phyloP scores from a whole-genome alignment of 2,797 vertebrate species.

The Hyperoplus immaculatus region DNA sequence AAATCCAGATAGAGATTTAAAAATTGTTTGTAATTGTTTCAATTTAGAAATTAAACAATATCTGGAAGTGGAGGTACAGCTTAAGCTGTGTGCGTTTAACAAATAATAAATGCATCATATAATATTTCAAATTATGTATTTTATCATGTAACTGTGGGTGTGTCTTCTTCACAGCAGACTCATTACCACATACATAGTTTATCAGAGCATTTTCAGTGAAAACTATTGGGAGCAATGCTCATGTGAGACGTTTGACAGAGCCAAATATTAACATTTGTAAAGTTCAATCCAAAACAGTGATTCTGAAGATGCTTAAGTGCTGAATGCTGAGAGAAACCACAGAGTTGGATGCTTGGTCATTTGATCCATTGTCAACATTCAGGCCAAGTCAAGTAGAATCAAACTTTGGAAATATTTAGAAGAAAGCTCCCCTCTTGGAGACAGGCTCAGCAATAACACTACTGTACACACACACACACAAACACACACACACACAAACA shows the following conservation, averaged over 20 bases:
- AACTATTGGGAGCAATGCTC: not conserved
- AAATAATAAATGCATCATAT: not conserved
- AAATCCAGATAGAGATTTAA: conserved; percentile 18
- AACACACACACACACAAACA: conserved; percentile 4
- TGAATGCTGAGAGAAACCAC: not conserved
- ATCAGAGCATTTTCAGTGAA: not conserved
- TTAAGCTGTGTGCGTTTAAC: not conserved
- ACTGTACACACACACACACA: conserved; percentile 10
- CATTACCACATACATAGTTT: not conserved
- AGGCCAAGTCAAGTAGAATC: not conserved
- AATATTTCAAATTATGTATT: too few relatives aligned
- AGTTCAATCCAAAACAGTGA: not conserved
- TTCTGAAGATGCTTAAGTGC: not conserved
- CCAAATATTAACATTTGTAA: not conserved
- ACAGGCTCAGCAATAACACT: conserved; percentile 19
- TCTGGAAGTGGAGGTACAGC: not conserved
- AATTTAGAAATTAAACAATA: conserved; percentile 10
- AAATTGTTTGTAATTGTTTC: conserved; percentile 24
- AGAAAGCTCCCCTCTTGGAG: conserved; percentile 10
- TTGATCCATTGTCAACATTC: not conserved
- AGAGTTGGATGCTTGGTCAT: not conserved
- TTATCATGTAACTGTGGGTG: too few relatives aligned
- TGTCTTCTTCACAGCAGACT: too few relatives aligned
- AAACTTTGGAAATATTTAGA: not conserved
- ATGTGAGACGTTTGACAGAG: not conserved